Evolutionary conservation across 2,888 invertebrate genomes (phyloP), one percentile per base, ranked within the genome.

Genomic region (Allophyes oxyacanthae): DNA sequence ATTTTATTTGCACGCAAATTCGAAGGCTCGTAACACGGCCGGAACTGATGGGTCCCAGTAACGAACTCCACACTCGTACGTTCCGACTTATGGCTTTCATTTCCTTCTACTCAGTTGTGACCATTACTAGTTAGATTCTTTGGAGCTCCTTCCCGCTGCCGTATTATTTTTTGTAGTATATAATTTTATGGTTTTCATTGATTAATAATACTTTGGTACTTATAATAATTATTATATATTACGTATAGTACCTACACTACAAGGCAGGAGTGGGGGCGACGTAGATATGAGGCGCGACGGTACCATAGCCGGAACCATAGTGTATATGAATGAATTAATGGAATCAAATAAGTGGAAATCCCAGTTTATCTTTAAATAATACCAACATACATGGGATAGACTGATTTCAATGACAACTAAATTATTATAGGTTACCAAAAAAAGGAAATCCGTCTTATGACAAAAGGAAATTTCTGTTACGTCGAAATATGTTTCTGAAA

Each of bases 1-100:
- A 84, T 89, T 89, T 90, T 89, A 88, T 89, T 87, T 85, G 84
- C 85, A 89, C 84, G 89, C 90, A 90, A 89, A 89, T 90, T 87
- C 89, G 85, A 85, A 83, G 79, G 82, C 79, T 87, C 86, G 89
- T 89, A 88, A 88, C 84, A 76, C 69, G 78, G 72, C 77, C 79
- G 82, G 78, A 83, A 80, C 81, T 82, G 84, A 87, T 87, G 83
- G 85, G 77, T 69, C 77, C 66, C 71, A 56, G 86, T 87, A 85
- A 87, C 85, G 83, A 86, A 88, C 81, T 85, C 82, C 69, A 74
- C 72, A 75, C 75, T 74, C 64, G 67, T 78, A 78, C 75, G 79
- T 75, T 75, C 74, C 81, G 79, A 86, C 86, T 87, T 88, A 90
- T 83, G 79, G 74, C 82, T 86, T 89, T 88, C 88, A 90, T 90